A percentile compares a stretch with the other conserved stretches of the same genome.
These are phyloP conservation scores for Porites australiensis DNA, from an alignment of 64 coral and sea anemone species.

Conservation along the genomic window DNA sequence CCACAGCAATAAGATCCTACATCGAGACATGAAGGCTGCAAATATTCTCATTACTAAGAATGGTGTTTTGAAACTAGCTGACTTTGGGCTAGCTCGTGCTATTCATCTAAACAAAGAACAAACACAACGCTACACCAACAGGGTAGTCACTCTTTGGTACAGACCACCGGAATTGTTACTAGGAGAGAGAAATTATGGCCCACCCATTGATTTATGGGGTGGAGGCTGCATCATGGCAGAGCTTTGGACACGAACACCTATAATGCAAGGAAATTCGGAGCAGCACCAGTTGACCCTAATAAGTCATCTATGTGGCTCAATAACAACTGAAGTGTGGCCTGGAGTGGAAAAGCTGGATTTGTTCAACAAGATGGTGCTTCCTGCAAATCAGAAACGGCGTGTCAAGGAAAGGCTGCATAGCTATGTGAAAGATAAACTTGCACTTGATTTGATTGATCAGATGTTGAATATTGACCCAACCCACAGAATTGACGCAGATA, in stretches of 20 bases:
- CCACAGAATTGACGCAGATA: slow-evolving; percentile 92
- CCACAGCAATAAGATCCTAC: slow-evolving; percentile 99
- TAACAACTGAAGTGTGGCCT: slow-evolving; percentile 94
- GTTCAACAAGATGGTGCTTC: slow-evolving; percentile 88
- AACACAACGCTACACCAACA: slow-evolving; percentile 93
- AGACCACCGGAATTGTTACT: slow-evolving; percentile 93
- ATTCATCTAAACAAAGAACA: slow-evolving; percentile 95
- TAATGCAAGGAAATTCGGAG: slow-evolving; percentile 99
- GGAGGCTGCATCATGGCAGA: slow-evolving; percentile 99
- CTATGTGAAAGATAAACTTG: slow-evolving; percentile 94
- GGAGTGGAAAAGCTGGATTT: slow-evolving; percentile 92
- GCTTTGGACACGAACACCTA: slow-evolving; percentile 95
- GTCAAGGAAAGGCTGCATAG: slow-evolving; percentile 87
- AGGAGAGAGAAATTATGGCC: slow-evolving; percentile 96
- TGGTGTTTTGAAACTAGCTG: slow-evolving; percentile 94
- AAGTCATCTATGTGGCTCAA: slow-evolving; percentile 94
- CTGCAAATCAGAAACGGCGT: slow-evolving; percentile 81
- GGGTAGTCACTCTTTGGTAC: slow-evolving; percentile 98
- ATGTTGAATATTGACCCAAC: slow-evolving; percentile 91
- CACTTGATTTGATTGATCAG: slow-evolving; percentile 95
- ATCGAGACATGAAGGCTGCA: slow-evolving; percentile 98
- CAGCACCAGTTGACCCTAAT: slow-evolving; percentile 93
- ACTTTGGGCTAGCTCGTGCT: slow-evolving; percentile 97
- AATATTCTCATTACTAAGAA: slow-evolving; percentile 98
- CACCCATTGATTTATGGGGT: slow-evolving; percentile 98